Evolutionary conservation across 2,797 vertebrate genomes (phyloP), one percentile per base, ranked within the genome.

Genomic region (Parauchenoglanis ngamensis): DNA sequence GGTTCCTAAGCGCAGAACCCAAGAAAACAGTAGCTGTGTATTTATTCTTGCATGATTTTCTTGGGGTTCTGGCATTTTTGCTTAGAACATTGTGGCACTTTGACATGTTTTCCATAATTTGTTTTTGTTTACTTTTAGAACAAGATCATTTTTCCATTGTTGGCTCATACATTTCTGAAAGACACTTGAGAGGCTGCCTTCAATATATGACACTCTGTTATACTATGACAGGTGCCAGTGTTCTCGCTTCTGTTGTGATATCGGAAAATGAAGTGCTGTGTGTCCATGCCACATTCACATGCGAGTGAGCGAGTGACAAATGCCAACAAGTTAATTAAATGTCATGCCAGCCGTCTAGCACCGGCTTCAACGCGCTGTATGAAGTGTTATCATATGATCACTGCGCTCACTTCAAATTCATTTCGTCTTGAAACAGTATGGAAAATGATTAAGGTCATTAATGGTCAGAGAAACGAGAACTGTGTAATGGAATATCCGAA

Each of bases 261-360:
- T 65, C 35, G 19, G 44, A 76, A 72, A 77, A 81, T 85, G 25
- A 63, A 81, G 85, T 83, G 68, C 44, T 84, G 57, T 81, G 73
- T 85, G 80, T 80, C 46, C 82, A 7, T 44, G 35, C 82, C 85
- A 75, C 81, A 40, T 54, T 11, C 83, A 61, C 67, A 84, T 35
- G 4, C 2, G 23, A 84, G 49, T 72, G 67, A 85, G n/a, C 70
- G 49, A 63, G 75, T 35, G 68, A 76, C 81, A 89, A 88, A 90
- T 90, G 82, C 84, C 87, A 89, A 28, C 49, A 72, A 85, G 78
- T 84, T 91, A 83, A 89, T 90, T 72, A 90, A 88, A 90, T 89
- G 87, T 88, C 86, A 88, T 88, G 46, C 57, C 90, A 86, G 56
- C 59, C 72, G 83, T 85, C 46, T 85, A 82, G 75, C 78, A 84